Evolutionary conservation across 2,888 invertebrate species (phyloP), one percentile per base, ranked within the genome.

Genomic region (Himalopsyche kuldschensis): DNA sequence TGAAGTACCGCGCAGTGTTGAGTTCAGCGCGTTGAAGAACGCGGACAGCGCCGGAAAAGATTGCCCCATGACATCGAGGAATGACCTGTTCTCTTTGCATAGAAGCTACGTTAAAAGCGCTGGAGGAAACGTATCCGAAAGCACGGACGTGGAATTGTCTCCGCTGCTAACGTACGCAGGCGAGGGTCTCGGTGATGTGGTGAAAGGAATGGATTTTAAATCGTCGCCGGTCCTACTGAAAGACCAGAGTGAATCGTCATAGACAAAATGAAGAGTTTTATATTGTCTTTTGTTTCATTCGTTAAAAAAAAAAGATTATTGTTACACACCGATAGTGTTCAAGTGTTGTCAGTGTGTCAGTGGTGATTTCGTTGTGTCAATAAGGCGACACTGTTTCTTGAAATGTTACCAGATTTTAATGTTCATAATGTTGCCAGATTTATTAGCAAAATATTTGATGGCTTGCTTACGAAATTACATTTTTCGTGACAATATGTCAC

Each of bases 21-120:
- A 99, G 89, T 99, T 99, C 89, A 98, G 99, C 87, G 98, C 99
- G 0, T 90, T 99, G 86, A 99, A 99, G 89, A 99, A 99, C 90
- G 93, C 96, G 0, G 97, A 99, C 89, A 92, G 94, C 0, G 96
- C 94, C 0, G 96, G 95, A 55, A 96, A 97, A 88, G 99, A 99
- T 90, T 98, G 97, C 83, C 97, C 99, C 0, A 94, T 94, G 0
- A 98, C 99, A 0, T 96, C 97, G 1, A 92, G 95, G 79, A 93
- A 94, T 46, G 97, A 97, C 88, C 90, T 99, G 11, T 93, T 95
- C 86, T 90, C 92, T 47, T 91, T 97, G 31, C 97, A 98, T 88
- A 94, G 94, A 87, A 94, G 94, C 86, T 97, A 96, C 89, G 93
- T 99, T 4, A 91, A 95, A 87, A 92, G 94, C 83, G 97, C 97